A percentile compares a stretch with the other conserved stretches of the same genome.
These are phyloP conservation scores for Sinocyclocheilus anshuiensis DNA, from an alignment of 2,113 vertebrate species.

Conservation along the genomic window DNA sequence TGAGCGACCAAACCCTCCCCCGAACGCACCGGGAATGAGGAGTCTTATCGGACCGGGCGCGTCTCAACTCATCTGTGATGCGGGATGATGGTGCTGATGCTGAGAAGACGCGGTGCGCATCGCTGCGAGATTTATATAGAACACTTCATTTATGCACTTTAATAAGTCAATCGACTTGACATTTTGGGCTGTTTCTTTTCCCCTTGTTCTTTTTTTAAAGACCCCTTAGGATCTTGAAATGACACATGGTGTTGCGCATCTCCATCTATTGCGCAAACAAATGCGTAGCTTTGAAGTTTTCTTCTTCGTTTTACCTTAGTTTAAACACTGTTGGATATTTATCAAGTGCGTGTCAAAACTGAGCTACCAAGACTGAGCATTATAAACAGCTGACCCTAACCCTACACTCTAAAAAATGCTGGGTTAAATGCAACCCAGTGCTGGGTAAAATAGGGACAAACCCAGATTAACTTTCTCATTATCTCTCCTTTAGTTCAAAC, in stretches of 20 bases:
- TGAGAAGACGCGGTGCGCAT: neutral
- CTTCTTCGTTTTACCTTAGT: neutral
- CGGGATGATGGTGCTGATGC: conserved; percentile 39
- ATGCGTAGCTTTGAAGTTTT: neutral
- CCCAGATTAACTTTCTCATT: conserved; percentile 52
- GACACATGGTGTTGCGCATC: conserved; percentile 1
- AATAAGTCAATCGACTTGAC: neutral
- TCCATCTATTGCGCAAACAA: neutral
- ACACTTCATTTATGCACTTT: neutral
- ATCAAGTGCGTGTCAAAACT: neutral
- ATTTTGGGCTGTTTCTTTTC: neutral
- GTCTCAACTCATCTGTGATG: conserved; percentile 18
- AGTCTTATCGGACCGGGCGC: conserved; percentile 28
- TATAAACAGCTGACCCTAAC: neutral
- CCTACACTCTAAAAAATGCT: no score
- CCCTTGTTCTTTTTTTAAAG: neutral
- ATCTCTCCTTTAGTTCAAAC: conserved; percentile 48
- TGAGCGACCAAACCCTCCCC: conserved; percentile 34
- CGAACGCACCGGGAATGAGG: conserved; percentile 39
- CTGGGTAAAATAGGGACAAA: no score
- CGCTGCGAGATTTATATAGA: neutral
- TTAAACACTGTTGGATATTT: neutral
- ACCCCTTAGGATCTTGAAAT: neutral
- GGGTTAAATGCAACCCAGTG: no score
- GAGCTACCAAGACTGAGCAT: neutral